Conservation (phyloP, 2,113 vertebrate genomes). For the Chaetura pelagica region DNA sequence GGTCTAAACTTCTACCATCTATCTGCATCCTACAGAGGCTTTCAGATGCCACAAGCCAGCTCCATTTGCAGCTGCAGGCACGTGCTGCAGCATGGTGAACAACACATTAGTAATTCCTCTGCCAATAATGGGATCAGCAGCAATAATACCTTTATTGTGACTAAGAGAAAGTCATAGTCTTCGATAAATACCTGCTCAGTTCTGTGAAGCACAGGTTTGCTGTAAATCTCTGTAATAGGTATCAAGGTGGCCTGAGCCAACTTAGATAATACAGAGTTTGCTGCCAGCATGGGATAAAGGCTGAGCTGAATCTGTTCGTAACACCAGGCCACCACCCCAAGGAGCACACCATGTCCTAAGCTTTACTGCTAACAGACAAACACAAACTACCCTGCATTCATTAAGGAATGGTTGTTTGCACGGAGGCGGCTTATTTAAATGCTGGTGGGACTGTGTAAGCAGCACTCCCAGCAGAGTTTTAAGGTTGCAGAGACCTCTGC, state of each 20-base stretch:
- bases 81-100: rapidly evolving
- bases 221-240: background rate
- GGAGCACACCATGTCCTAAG: background rate
- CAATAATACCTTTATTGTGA: background rate
- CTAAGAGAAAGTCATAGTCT: background rate
- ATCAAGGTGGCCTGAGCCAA: background rate
- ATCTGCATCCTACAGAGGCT: background rate
- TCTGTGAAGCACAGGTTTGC: background rate
- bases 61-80: too few relatives aligned
- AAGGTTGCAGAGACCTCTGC: background rate
- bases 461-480: background rate
- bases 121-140: rapidly evolving
- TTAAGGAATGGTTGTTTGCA: background rate
- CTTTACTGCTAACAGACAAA: background rate
- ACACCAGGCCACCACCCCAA: background rate
- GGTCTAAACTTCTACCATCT: background rate
- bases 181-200: background rate
- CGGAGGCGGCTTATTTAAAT: background rate
- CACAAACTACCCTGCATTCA: background rate
- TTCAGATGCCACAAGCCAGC: background rate
- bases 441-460: background rate
- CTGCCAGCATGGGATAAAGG: background rate
- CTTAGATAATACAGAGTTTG: background rate
- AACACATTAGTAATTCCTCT: rapidly evolving
- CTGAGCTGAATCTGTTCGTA: background rate